A percentile compares a stretch with the other conserved stretches of the same genome.
These are phyloP conservation scores for Spodoptera litura DNA, from an alignment of 1,140 invertebrate species.

Conservation along the genomic window DNA sequence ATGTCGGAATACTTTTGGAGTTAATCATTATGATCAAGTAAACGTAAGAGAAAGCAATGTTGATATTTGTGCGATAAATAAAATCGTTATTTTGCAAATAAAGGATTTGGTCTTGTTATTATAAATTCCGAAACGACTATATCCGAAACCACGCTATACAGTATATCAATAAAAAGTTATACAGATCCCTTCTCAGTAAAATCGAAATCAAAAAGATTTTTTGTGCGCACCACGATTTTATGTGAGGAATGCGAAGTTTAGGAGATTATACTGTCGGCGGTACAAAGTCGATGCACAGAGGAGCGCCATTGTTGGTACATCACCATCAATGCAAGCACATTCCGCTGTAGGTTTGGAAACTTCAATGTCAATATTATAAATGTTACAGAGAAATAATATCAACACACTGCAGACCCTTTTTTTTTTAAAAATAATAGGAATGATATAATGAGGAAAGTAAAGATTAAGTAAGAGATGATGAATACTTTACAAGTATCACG, in stretches of 20 bases:
- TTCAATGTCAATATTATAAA: conserved; percentile 38
- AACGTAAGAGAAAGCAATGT: too few species aligned
- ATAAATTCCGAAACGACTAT: background rate
- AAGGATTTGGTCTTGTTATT: background rate
- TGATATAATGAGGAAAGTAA: too few species aligned
- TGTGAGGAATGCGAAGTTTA: conserved; percentile 77
- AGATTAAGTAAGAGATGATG: background rate
- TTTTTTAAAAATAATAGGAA: too few species aligned
- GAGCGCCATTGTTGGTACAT: conserved; percentile 55
- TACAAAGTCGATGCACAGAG: conserved; percentile 58
- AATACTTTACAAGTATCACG: background rate
- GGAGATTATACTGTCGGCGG: conserved; percentile 69
- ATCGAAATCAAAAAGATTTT: conserved; percentile 49
- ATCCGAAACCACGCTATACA: background rate
- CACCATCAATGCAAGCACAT: conserved; percentile 32
- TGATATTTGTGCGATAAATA: too few species aligned
- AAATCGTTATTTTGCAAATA: too few species aligned
- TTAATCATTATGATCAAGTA: too few species aligned
- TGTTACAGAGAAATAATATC: conserved; percentile 10
- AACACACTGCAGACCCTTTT: too few species aligned
- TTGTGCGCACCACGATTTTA: conserved; percentile 62
- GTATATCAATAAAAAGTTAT: conserved; percentile 39
- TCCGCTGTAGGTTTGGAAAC: background rate
- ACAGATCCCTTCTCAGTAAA: conserved; percentile 46
- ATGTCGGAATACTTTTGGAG: too few species aligned